phyloP scores from a whole-genome alignment of 23 tunicate genomes.

The Ascidia mentula region DNA sequence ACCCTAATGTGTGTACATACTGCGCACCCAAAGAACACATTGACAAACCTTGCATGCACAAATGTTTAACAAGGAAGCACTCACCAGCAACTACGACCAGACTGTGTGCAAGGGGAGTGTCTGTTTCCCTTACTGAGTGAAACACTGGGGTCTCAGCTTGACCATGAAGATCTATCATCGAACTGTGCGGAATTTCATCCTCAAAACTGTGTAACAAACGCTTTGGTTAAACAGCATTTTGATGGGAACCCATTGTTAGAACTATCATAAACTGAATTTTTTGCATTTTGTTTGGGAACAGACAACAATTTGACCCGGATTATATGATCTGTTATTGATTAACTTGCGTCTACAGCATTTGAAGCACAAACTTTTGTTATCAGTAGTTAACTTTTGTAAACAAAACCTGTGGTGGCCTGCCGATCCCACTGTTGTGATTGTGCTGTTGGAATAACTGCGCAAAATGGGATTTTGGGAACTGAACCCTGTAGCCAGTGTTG shows the following conservation, averaged over 20 bases:
- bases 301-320: too few relatives aligned
- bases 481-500: slow-evolving; percentile 60
- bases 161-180: not conserved
- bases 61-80: not conserved
- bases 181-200: not conserved
- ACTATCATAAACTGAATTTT: too few relatives aligned
- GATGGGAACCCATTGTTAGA: too few relatives aligned
- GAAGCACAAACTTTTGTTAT: too few relatives aligned
- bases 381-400: too few relatives aligned
- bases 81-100: not conserved
- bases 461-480: slow-evolving; percentile 40
- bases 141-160: not conserved
- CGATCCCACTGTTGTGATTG: not conserved
- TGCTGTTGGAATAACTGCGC: slow-evolving; percentile 5
- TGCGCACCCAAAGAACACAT: too few relatives aligned
- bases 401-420: not conserved
- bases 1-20: too few relatives aligned
- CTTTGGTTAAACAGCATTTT: too few relatives aligned
- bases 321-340: too few relatives aligned
- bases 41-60: too few relatives aligned
- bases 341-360: too few relatives aligned
- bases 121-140: not conserved
- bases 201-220: not conserved
- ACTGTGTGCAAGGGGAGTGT: not conserved
- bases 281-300: too few relatives aligned